These are phyloP conservation scores for Mobula birostris DNA, from an alignment of 2,113 vertebrate species.

Conservation along the genomic window DNA sequence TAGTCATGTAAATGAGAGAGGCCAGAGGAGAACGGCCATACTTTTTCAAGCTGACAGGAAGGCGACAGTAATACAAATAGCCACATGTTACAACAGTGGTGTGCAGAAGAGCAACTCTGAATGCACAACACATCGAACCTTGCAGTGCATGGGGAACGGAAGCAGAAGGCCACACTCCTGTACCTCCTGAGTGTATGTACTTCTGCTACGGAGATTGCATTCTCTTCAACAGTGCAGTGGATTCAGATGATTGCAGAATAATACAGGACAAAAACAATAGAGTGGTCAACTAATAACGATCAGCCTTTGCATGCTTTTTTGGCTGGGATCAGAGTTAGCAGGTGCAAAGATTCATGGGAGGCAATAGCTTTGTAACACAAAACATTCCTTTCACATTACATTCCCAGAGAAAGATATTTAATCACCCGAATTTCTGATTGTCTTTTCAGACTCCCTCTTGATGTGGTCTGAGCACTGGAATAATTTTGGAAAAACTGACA, in stretches of 20 bases:
- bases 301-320: background rate
- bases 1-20: too few relatives aligned
- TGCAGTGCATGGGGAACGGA: too few relatives aligned
- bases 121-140: too few relatives aligned
- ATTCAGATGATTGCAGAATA: background rate
- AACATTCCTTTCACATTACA: conserved; percentile 46
- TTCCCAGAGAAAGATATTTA: conserved; percentile 43
- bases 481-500: conserved; percentile 56
- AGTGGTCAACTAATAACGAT: too few relatives aligned
- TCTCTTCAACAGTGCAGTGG: background rate
- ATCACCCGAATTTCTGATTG: conserved; percentile 54
- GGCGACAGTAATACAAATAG: too few relatives aligned
- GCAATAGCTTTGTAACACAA: conserved; percentile 40
- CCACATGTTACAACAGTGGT: too few relatives aligned
- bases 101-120: too few relatives aligned
- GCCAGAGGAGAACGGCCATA: too few relatives aligned
- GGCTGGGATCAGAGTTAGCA: conserved; percentile 8
- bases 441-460: conserved; percentile 61
- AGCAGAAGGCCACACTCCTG: too few relatives aligned
- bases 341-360: conserved; percentile 41
- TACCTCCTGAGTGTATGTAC: background rate
- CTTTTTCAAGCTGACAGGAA: too few relatives aligned
- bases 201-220: background rate
- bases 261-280: background rate
- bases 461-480: conserved; percentile 61